Evolutionary conservation across 2,797 vertebrate species (phyloP).

Genomic region (Neoniphon sammara): DNA sequence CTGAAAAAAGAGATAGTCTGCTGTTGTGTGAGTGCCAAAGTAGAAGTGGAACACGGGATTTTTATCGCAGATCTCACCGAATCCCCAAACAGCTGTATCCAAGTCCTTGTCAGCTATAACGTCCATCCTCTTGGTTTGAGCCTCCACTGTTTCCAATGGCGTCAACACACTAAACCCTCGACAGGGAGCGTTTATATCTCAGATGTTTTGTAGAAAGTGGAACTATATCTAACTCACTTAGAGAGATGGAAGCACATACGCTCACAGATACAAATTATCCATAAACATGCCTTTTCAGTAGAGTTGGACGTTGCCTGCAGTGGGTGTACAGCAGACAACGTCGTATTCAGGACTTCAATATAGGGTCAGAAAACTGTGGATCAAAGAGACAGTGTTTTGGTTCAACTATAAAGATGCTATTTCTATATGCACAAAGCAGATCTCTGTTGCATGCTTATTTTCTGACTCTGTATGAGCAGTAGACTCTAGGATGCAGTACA

Average conservation of each 20-base stretch:
- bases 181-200: constrained; percentile 47
- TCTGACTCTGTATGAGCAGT: constrained; percentile 73
- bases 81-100: constrained; percentile 45
- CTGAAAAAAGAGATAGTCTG: constrained; percentile 59
- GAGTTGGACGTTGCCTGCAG: constrained; percentile 25
- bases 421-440: constrained; percentile 78
- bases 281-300: constrained; percentile 23
- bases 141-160: constrained; percentile 40
- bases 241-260: constrained; percentile 47
- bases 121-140: constrained; percentile 43
- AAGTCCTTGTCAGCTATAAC: constrained; percentile 43
- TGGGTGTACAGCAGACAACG: constrained; percentile 1
- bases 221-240: constrained; percentile 35
- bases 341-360: not conserved
- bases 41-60: constrained; percentile 68
- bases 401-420: constrained; percentile 62
- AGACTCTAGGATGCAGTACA: constrained; percentile 76
- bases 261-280: constrained; percentile 34
- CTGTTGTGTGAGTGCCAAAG: constrained; percentile 84
- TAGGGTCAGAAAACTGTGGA: constrained; percentile 63
- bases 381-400: constrained; percentile 53
- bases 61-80: constrained; percentile 60
- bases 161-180: constrained; percentile 56
- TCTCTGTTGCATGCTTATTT: constrained; percentile 80
- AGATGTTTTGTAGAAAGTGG: constrained; percentile 62